Evolutionary conservation across 2,113 vertebrate genomes (phyloP).

Genomic region (Neodontobutis hainanensis): DNA sequence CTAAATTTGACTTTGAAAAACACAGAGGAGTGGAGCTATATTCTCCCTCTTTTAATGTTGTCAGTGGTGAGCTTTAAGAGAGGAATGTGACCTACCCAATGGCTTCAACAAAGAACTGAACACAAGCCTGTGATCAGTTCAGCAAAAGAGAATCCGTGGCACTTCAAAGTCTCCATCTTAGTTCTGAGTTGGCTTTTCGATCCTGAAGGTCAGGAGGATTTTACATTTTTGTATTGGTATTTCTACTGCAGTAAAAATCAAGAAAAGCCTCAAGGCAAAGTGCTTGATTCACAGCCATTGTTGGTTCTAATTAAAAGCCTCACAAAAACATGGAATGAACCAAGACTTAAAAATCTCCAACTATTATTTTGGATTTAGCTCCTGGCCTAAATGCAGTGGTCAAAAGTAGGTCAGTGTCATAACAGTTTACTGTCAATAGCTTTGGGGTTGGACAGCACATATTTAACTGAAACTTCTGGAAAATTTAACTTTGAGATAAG

Average conservation of each 20-base stretch:
- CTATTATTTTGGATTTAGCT: not conserved
- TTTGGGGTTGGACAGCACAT: not conserved
- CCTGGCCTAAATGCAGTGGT: not conserved
- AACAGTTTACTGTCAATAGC: not conserved
- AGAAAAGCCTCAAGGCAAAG: conserved; percentile 16
- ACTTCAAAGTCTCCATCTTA: conserved; percentile 36
- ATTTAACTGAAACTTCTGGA: too few species aligned
- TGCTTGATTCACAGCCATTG: conserved; percentile 4
- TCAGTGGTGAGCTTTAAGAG: conserved; percentile 21
- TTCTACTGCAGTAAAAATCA: conserved; percentile 13
- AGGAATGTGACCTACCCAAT: conserved; percentile 56
- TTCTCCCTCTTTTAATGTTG: not conserved
- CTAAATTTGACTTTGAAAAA: not conserved
- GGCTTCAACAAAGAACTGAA: conserved; percentile 35
- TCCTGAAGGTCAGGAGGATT: conserved; percentile 36
- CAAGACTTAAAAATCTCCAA: conserved; percentile 6
- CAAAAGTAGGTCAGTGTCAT: conserved; percentile 22
- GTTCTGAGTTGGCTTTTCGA: conserved; percentile 22
- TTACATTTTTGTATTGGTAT: conserved; percentile 9
- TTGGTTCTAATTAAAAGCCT: conserved; percentile 19
- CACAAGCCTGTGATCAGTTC: conserved; percentile 41
- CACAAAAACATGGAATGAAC: conserved; percentile 5
- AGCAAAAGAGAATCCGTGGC: conserved; percentile 29
- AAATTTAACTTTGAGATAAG: too few species aligned
- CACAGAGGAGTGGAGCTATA: not conserved